Evolutionary conservation across 2,797 vertebrate species (phyloP).

Genomic region (Bovichtus variegatus): DNA sequence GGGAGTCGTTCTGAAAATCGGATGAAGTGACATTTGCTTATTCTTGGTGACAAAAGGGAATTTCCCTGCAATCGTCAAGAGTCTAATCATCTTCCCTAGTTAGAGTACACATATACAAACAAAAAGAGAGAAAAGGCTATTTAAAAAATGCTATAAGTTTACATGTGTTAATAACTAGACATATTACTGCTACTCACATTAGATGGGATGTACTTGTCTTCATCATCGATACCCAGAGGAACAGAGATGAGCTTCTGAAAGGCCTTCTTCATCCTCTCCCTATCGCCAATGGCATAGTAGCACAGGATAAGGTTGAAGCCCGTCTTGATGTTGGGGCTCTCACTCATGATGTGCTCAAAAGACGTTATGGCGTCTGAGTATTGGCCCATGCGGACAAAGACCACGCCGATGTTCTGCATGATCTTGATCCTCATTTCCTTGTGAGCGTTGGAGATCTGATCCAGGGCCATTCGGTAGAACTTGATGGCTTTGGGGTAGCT

Average conservation of each 20-base stretch:
- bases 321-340: conserved; percentile 92
- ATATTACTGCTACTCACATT: conserved; percentile 84
- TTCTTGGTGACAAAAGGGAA: not conserved
- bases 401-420: conserved; percentile 96
- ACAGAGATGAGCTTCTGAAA: conserved; percentile 95
- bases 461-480: conserved; percentile 98
- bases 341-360: conserved; percentile 96
- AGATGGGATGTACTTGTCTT: conserved; percentile 93
- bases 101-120: not conserved
- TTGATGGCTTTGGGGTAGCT: conserved; percentile 97
- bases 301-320: conserved; percentile 95
- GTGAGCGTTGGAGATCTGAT: conserved; percentile 94
- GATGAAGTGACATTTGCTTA: not conserved
- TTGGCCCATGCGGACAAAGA: conserved; percentile 93
- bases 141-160: not conserved
- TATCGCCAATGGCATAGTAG: conserved; percentile 93
- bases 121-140: not conserved
- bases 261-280: conserved; percentile 96
- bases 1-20: not conserved
- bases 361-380: conserved; percentile 94
- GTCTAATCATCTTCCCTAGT: too few species aligned
- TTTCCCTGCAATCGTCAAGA: too few species aligned
- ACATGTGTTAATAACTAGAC: not conserved
- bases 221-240: conserved; percentile 91
- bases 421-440: conserved; percentile 97